Evolutionary conservation across 2,113 vertebrate species (phyloP).

Genomic region (Irena cyanogastra): DNA sequence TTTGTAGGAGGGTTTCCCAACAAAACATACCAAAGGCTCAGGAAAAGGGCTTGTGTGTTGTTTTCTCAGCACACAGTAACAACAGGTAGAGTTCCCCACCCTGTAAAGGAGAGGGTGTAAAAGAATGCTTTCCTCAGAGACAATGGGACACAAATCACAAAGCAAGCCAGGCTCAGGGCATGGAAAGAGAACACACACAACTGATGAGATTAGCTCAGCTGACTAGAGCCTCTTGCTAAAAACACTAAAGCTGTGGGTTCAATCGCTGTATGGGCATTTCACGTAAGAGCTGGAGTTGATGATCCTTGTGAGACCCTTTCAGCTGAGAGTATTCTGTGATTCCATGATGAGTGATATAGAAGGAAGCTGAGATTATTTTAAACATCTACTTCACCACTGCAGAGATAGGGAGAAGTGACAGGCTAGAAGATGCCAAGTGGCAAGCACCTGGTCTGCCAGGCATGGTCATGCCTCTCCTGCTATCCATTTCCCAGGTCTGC

Average conservation of each 20-base stretch:
- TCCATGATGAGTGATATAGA: background rate
- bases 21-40: background rate
- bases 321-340: background rate
- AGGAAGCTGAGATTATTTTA: background rate
- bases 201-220: background rate
- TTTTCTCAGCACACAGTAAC: background rate
- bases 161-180: background rate
- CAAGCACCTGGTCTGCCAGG: background rate
- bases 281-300: background rate
- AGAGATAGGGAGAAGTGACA: background rate
- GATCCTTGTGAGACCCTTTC: background rate
- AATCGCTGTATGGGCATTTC: background rate
- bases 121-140: background rate
- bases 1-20: conserved; percentile 26
- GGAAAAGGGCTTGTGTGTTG: background rate
- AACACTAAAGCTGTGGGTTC: background rate
- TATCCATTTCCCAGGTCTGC: background rate
- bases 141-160: background rate
- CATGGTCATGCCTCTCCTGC: background rate
- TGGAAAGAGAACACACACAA: background rate
- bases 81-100: background rate
- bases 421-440: background rate
- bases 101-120: background rate
- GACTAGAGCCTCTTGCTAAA: background rate
- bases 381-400: background rate